These are phyloP conservation scores for Brachypalpus laphriformis DNA, from an alignment of 2,888 invertebrate genomes.

Conservation along the genomic window DNA sequence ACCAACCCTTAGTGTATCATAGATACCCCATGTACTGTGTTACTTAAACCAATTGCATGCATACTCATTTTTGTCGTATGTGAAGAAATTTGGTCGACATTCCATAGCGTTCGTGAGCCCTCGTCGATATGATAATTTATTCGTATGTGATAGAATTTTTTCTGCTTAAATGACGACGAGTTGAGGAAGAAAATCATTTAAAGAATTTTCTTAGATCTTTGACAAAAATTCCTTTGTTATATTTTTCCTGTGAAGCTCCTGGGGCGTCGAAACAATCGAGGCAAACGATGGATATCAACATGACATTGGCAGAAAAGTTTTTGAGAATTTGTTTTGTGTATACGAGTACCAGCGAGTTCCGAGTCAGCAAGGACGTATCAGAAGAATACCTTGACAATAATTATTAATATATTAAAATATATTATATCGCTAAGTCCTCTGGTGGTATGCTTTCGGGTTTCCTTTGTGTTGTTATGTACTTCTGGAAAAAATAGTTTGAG, in stretches of 20 bases:
- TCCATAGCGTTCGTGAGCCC: neutral
- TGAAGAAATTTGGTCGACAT: neutral
- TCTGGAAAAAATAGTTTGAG: neutral
- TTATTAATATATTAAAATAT: neutral
- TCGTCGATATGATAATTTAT: neutral
- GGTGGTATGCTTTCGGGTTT: neutral
- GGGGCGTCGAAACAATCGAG: neutral
- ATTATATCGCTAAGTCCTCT: neutral
- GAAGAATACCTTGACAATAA: neutral
- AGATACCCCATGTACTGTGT: neutral
- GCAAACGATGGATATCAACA: neutral
- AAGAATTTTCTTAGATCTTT: neutral
- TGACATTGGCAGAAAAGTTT: neutral
- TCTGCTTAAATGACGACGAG: neutral
- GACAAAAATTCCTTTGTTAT: neutral
- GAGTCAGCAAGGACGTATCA: neutral
- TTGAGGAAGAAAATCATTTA: neutral
- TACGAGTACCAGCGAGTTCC: neutral
- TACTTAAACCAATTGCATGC: neutral
- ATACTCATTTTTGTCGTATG: neutral
- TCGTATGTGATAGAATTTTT: neutral
- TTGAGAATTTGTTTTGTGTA: neutral
- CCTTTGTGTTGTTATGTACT: neutral
- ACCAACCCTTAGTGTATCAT: neutral
- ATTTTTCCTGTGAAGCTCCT: neutral